Base-by-base conservation (phyloP, 2,888 invertebrate species). In the Phasia obesa region DNA sequence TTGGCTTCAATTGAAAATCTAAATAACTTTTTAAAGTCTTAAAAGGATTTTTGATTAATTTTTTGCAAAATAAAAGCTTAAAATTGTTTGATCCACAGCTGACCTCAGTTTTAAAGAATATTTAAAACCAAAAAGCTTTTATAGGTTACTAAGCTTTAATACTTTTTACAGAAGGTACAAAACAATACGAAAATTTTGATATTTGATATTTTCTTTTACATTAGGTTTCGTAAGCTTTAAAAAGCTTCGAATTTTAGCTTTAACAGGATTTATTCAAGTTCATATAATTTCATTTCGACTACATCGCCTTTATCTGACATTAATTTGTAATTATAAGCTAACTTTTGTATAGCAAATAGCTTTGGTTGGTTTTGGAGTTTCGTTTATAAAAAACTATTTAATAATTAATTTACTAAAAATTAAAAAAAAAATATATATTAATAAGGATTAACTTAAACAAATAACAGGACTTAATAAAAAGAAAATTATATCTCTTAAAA, bases 331-430 rank as follows among this genome's bases (percentile, higher is more conserved):
- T 74, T 47, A 19, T 47, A 23, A 70, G 49, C 60, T 60, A 47
- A 27, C 15, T 47, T 13, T 51, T 59, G 15, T 35, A 17, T n/a
- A 51, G 51, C 35, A 9, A 11, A 49, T 42, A 79, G 53, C 53
- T 67, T 38, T 80, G 53, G 80, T 67, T 74, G 69, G 59, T 74
- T 65, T 47, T 69, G 70, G 78, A 51, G 2, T 47, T 67, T 44
- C 38, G 25, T 62, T 35, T 42, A 51, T 17, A 71, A 55, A 23
- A 74, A 65, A 64, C 70, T 15, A 73, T 73, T 64, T 67, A 38
- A 64, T 69, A 77, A 73, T 42, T 73, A 69, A 82, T 74, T 77
- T 70, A 81, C 67, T 81, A 81, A 81, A 81, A 67, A n/a, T n/a
- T n/a, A n/a, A 47, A 55, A 49, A 38, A 53, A 60, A 47, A 19